These are phyloP conservation scores for Chelonia mydas DNA, from an alignment of 2,797 vertebrate species.

Conservation along the genomic window DNA sequence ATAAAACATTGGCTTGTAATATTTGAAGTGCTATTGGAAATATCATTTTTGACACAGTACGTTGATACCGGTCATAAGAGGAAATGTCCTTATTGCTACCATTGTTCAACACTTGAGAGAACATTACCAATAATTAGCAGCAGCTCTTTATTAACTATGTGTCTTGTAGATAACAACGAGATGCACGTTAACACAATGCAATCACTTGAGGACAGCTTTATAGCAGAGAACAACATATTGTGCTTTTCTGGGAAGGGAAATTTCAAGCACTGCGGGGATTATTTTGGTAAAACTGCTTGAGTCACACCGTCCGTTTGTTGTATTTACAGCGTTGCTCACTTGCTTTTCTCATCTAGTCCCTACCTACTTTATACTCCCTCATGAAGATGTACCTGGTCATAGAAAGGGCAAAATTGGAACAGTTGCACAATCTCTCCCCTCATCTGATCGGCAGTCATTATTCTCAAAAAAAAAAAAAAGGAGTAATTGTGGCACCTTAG, in stretches of 20 bases:
- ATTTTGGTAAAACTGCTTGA: conserved; percentile 50
- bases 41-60: conserved; percentile 10
- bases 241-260: conserved; percentile 39
- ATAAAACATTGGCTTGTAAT: background rate
- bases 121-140: background rate
- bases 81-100: background rate
- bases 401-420: conserved; percentile 3
- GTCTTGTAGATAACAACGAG: conserved; percentile 5
- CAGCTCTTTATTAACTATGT: background rate
- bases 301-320: background rate
- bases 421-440: background rate
- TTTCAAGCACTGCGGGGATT: background rate
- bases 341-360: background rate
- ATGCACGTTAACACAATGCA: background rate
- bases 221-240: conserved; percentile 31
- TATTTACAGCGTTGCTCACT: background rate
- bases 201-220: background rate
- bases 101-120: background rate
- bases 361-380: conserved; percentile 43
- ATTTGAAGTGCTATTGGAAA: background rate
- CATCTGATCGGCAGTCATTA: background rate
- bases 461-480: background rate
- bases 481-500: no score
- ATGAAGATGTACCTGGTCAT: conserved; percentile 23
- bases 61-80: background rate